A percentile compares a stretch with the other conserved stretches of the same genome.
These are phyloP conservation scores for Drosophila parvula DNA, from an alignment of 1,140 invertebrate genomes.

Conservation along the genomic window DNA sequence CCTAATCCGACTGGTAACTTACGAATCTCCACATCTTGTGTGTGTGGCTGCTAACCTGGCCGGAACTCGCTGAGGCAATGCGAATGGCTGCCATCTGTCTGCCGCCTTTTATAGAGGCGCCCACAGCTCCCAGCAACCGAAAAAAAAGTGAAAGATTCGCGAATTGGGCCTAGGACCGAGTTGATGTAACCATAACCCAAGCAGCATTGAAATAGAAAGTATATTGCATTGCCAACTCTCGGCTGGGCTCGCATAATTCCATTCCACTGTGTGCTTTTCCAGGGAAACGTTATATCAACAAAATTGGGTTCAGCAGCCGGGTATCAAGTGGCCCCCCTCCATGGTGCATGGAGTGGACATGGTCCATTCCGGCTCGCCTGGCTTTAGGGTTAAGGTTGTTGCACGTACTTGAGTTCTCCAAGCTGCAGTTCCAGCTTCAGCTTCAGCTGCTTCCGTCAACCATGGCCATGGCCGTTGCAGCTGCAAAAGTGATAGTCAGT, in stretches of 20 bases:
- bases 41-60: slow-evolving; percentile 19
- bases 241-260: slow-evolving; percentile 74
- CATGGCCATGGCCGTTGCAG: slow-evolving; percentile 37
- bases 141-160: slow-evolving; percentile 72
- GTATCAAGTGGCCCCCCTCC: slow-evolving; percentile 63
- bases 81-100: slow-evolving; percentile 43
- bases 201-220: slow-evolving; percentile 81
- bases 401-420: slow-evolving; percentile 73
- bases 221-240: slow-evolving; percentile 60
- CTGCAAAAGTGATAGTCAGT: slow-evolving; percentile 55
- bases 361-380: slow-evolving; percentile 26
- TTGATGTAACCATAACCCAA: slow-evolving; percentile 72
- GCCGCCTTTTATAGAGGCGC: slow-evolving; percentile 58
- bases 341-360: slow-evolving; percentile 55
- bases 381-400: slow-evolving; percentile 81
- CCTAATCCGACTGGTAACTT: slow-evolving; percentile 24
- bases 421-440: neutral
- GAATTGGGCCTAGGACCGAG: slow-evolving; percentile 47
- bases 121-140: neutral
- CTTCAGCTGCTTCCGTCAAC: slow-evolving; percentile 66
- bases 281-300: slow-evolving; percentile 77
- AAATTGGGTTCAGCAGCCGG: slow-evolving; percentile 77
- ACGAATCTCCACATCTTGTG: slow-evolving; percentile 66
- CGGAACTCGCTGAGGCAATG: slow-evolving; percentile 50
- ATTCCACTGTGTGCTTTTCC: slow-evolving; percentile 72